A percentile compares a stretch with the other conserved stretches of the same genome.
phyloP scores from a whole-genome alignment of 2,113 vertebrate genomes.

The Cynocephalus volans region DNA sequence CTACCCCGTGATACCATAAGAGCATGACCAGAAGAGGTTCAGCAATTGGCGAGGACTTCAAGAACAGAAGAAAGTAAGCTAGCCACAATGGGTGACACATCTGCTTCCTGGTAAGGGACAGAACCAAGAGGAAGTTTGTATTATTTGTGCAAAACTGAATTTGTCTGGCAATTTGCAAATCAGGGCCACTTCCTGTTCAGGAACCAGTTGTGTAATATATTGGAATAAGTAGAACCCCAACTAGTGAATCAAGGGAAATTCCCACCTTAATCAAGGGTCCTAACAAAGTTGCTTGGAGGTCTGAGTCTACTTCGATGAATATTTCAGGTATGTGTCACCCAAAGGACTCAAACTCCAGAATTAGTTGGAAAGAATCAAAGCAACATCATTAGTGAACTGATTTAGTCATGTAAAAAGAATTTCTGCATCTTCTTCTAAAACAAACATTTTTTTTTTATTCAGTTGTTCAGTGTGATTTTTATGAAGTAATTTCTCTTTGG shows the following conservation, averaged over 20 bases:
- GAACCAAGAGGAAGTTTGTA: not conserved
- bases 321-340: not conserved
- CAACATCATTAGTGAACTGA: not conserved
- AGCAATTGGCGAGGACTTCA: not conserved
- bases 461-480: not conserved
- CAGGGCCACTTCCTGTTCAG: conserved; percentile 47
- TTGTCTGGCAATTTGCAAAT: conserved; percentile 39
- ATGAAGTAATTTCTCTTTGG: not conserved
- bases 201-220: not conserved
- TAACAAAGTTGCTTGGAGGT: not conserved
- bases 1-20: not conserved
- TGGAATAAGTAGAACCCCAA: not conserved
- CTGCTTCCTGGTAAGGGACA: conserved; percentile 55
- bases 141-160: not conserved
- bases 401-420: not conserved
- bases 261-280: not conserved
- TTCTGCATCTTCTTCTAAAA: conserved; percentile 17
- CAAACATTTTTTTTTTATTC: not conserved
- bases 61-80: not conserved
- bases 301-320: not conserved
- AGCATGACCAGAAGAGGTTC: not conserved
- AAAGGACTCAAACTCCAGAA: not conserved
- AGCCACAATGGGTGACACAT: not conserved
- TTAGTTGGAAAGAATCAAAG: not conserved
- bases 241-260: not conserved